Conservation (phyloP, 2,797 vertebrate genomes). For the Astyanax mexicanus region DNA sequence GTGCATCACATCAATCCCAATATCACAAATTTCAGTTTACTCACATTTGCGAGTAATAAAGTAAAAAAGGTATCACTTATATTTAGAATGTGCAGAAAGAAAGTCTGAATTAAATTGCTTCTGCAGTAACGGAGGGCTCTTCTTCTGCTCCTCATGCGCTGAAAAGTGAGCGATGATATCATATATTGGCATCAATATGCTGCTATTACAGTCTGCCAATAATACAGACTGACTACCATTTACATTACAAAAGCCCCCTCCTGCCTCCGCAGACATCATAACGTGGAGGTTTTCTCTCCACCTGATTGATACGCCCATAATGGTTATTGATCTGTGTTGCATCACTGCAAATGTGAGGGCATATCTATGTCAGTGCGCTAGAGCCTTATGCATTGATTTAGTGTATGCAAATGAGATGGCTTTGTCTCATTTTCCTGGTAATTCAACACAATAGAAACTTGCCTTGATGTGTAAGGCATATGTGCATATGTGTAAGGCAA, state of each 20-base stretch:
- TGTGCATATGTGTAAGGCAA: neutral
- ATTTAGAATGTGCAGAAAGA: neutral
- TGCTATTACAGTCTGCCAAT: slow-evolving; percentile 44
- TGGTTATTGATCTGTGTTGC: slow-evolving; percentile 44
- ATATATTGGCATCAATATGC: slow-evolving; percentile 43
- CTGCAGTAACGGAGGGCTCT: slow-evolving; percentile 5
- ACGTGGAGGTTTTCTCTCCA: slow-evolving; percentile 45
- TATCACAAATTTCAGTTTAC: neutral
- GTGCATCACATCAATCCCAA: no score
- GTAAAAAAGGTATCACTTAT: neutral
- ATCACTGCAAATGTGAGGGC: neutral
- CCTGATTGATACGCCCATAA: slow-evolving; percentile 48
- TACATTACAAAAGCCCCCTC: slow-evolving; percentile 51
- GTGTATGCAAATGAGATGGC: neutral
- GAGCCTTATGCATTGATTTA: neutral
- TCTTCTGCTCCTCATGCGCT: slow-evolving; percentile 19
- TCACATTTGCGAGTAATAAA: neutral
- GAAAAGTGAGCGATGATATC: slow-evolving; percentile 48
- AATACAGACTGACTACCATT: slow-evolving; percentile 37
- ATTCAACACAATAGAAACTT: neutral
- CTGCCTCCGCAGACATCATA: slow-evolving; percentile 35
- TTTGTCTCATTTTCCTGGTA: neutral
- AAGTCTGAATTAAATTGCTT: neutral
- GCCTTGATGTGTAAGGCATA: no score
- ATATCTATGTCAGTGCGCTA: neutral